Evolutionary conservation across 2,888 invertebrate genomes (phyloP).

Genomic region (Choristoneura rosaceana): DNA sequence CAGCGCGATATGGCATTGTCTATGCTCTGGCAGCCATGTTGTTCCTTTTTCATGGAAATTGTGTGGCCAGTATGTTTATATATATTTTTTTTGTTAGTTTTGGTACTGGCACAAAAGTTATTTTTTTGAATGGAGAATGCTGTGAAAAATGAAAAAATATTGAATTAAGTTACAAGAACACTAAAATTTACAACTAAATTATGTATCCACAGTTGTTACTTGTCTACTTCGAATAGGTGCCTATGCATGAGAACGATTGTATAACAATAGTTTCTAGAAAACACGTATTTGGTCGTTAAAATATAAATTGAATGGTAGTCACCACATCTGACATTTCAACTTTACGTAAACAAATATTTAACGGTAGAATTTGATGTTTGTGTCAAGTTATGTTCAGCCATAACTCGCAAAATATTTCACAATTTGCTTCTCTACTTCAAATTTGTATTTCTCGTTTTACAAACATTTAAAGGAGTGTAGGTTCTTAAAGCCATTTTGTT

Average conservation of each 20-base stretch:
- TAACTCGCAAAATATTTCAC: not conserved
- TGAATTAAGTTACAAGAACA: too few relatives aligned
- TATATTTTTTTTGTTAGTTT: not conserved
- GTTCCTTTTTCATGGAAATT: constrained; percentile 14
- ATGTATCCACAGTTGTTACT: not conserved
- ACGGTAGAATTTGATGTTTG: not conserved
- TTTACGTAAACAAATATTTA: constrained; percentile 4
- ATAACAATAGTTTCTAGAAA: constrained; percentile 5
- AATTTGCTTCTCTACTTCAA: not conserved
- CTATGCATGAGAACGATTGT: not conserved
- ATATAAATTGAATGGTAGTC: not conserved
- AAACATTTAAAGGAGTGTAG: not conserved
- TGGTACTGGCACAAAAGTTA: too few relatives aligned
- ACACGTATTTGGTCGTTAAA: constrained; percentile 13
- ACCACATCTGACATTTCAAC: constrained; percentile 9
- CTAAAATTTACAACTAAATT: not conserved
- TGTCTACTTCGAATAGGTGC: not conserved
- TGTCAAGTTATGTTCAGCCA: not conserved
- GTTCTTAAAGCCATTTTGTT: constrained; percentile 2
- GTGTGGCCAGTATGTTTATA: not conserved
- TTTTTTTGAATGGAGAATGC: too few relatives aligned
- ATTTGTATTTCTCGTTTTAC: not conserved
- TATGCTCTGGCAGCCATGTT: constrained; percentile 27
- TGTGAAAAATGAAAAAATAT: too few relatives aligned
- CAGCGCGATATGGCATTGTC: constrained; percentile 38